These are phyloP conservation scores for Cyanocitta stelleri DNA, from an alignment of 2,113 vertebrate species.

Conservation along the genomic window DNA sequence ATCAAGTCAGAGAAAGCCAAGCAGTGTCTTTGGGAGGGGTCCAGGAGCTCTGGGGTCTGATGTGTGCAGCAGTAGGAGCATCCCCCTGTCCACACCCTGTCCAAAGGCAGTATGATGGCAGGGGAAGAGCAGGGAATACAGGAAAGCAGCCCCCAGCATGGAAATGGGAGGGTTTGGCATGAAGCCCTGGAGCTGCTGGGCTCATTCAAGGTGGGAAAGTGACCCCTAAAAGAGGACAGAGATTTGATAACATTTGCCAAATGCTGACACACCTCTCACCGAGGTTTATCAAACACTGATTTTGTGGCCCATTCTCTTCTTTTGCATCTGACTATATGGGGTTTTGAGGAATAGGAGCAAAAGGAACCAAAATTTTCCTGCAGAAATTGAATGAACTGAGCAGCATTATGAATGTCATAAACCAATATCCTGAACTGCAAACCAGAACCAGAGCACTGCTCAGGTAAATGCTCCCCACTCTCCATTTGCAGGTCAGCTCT, in stretches of 20 bases:
- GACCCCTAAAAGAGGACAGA: neutral
- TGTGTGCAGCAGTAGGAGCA: neutral
- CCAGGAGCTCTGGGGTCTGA: neutral
- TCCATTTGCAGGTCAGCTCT: neutral
- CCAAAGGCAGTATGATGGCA: neutral
- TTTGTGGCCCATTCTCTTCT: neutral
- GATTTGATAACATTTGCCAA: neutral
- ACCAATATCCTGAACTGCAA: neutral
- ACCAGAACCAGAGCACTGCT: neutral
- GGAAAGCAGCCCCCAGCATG: neutral
- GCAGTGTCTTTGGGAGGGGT: neutral
- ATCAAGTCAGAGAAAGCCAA: neutral
- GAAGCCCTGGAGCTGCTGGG: neutral
- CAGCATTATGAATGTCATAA: neutral
- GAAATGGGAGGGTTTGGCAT: neutral
- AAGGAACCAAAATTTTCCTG: neutral
- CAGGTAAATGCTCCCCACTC: neutral
- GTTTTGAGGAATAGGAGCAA: neutral
- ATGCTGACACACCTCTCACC: neutral
- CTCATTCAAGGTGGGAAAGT: neutral
- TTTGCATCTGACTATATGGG: neutral
- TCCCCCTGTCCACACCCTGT: rapidly evolving
- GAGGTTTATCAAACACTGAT: neutral
- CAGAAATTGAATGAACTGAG: neutral
- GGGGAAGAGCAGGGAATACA: neutral